A percentile compares a stretch with the other conserved stretches of the same genome.
These are phyloP conservation scores for Porites lobata DNA, from an alignment of 92 coral and sea anemone genomes.

Conservation along the genomic window DNA sequence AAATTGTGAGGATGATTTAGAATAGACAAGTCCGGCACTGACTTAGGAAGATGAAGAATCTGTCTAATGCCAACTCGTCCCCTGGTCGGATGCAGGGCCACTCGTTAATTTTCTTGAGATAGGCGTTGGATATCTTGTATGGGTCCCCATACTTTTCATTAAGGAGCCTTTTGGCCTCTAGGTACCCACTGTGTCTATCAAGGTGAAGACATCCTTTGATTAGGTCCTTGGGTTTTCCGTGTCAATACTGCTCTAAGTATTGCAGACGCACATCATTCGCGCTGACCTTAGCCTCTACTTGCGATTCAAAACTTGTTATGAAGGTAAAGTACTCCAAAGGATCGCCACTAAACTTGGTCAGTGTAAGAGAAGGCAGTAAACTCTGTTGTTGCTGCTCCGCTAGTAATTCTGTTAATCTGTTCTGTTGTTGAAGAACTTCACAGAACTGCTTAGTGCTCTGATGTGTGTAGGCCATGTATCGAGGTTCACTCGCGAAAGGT, in stretches of 20 bases:
- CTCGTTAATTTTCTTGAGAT: slow-evolving; percentile 39
- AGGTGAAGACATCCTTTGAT: slow-evolving; percentile 66
- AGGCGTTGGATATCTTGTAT: slow-evolving; percentile 48
- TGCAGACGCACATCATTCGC: slow-evolving; percentile 31
- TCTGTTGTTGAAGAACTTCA: slow-evolving; percentile 48
- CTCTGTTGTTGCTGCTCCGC: slow-evolving; percentile 54
- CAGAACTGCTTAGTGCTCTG: neutral
- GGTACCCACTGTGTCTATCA: slow-evolving; percentile 48
- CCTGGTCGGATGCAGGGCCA: slow-evolving; percentile 51
- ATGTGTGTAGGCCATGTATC: neutral
- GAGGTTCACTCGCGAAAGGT: too few relatives aligned
- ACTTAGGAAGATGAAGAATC: slow-evolving; percentile 54
- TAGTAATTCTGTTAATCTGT: slow-evolving; percentile 44
- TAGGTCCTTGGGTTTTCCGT: slow-evolving; percentile 61
- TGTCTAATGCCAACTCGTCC: slow-evolving; percentile 1
- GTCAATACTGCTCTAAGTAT: slow-evolving; percentile 62
- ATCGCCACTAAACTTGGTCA: slow-evolving; percentile 60
- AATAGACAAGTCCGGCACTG: slow-evolving; percentile 58
- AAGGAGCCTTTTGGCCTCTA: slow-evolving; percentile 49
- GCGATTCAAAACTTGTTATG: slow-evolving; percentile 54
- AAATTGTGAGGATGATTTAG: slow-evolving; percentile 70
- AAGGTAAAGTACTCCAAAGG: slow-evolving; percentile 53
- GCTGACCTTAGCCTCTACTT: slow-evolving; percentile 32
- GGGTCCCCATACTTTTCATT: slow-evolving; percentile 73
- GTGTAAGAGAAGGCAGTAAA: slow-evolving; percentile 47